Conservation (phyloP, 2,797 vertebrate species). For the Dermochelys coriacea region DNA sequence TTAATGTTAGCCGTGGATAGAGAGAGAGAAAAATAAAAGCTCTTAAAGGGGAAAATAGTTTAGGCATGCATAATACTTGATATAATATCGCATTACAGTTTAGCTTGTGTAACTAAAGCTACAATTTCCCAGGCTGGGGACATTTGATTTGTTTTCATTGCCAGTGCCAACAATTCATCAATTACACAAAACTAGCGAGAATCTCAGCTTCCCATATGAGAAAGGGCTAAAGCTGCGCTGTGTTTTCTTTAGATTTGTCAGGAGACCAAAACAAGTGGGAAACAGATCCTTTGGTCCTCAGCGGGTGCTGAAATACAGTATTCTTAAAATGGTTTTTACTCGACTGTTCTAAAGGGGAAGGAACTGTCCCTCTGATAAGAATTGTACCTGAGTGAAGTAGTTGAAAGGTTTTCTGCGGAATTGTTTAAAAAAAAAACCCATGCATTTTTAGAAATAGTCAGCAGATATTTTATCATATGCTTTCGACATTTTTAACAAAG, state of each 20-base stretch:
- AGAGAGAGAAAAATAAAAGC: neutral
- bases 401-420: neutral
- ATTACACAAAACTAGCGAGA: neutral
- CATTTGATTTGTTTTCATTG: constrained; percentile 48
- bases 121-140: constrained; percentile 30
- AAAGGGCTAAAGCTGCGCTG: neutral
- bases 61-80: constrained; percentile 68
- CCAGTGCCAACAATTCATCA: constrained; percentile 32
- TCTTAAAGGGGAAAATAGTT: constrained; percentile 19
- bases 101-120: constrained; percentile 43
- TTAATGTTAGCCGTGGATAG: constrained; percentile 2
- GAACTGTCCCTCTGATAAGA: neutral
- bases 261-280: neutral
- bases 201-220: neutral
- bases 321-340: neutral
- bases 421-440: neutral
- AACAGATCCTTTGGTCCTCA: neutral
- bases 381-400: neutral
- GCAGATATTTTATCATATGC: neutral
- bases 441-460: neutral
- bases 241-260: neutral
- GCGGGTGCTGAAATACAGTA: neutral
- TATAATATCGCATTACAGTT: constrained; percentile 56
- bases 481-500: neutral
- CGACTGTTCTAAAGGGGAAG: neutral